Conservation (phyloP, 2,113 vertebrate species). For the Chauna torquata region DNA sequence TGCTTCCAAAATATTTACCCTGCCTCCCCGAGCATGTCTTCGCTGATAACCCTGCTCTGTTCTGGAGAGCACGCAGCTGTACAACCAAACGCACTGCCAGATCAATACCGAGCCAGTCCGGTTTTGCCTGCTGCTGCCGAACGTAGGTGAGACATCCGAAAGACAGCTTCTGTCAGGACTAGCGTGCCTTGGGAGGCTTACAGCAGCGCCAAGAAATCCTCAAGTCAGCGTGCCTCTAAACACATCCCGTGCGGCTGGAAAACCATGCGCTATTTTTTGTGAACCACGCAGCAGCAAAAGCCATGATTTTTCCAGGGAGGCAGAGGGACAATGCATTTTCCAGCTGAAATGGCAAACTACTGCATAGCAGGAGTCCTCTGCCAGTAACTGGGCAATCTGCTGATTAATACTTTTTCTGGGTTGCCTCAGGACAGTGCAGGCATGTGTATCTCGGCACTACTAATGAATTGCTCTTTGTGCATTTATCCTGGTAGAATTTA, state of each 20-base stretch:
- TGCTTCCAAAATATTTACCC: not conserved
- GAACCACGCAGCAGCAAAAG: not conserved
- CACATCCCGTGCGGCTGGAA: not conserved
- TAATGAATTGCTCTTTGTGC: slow-evolving; percentile 42
- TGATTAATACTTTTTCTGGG: slow-evolving; percentile 46
- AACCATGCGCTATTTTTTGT: not conserved
- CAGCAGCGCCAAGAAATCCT: not conserved
- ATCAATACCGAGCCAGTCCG: not conserved
- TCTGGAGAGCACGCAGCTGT: not conserved
- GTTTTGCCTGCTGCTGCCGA: not conserved
- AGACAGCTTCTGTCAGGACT: not conserved
- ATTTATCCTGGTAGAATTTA: slow-evolving; percentile 44
- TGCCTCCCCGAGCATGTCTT: not conserved
- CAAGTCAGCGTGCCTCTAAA: not conserved
- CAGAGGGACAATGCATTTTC: slow-evolving; percentile 6
- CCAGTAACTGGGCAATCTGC: slow-evolving; percentile 33
- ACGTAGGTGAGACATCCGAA: not conserved
- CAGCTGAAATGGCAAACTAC: slow-evolving; percentile 41
- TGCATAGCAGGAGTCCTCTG: slow-evolving; percentile 11
- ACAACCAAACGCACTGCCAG: not conserved
- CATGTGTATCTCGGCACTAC: not conserved
- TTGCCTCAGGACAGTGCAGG: slow-evolving; percentile 41
- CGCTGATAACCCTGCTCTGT: not conserved
- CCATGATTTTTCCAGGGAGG: not conserved
- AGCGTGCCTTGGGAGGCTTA: not conserved